phyloP scores from a whole-genome alignment of 2,888 invertebrate genomes.

The Portevinia maculata region DNA sequence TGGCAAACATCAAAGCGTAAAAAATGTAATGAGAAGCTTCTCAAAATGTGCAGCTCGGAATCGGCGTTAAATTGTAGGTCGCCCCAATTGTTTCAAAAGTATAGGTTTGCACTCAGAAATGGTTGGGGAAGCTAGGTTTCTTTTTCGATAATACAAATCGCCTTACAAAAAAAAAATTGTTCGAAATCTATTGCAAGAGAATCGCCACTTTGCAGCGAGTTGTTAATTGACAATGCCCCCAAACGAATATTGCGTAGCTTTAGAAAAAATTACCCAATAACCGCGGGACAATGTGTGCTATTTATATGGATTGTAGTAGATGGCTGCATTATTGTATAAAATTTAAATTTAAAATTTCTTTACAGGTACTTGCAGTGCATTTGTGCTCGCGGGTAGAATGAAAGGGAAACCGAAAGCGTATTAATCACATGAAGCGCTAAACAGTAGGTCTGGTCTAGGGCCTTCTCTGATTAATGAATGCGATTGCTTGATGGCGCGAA shows the following conservation, averaged over 20 bases:
- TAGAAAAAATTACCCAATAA: slow-evolving; percentile 17
- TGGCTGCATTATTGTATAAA: background rate
- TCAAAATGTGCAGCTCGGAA: too few relatives aligned
- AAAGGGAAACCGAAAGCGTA: slow-evolving; percentile 17
- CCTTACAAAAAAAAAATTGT: too few relatives aligned
- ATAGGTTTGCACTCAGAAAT: too few relatives aligned
- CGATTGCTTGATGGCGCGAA: slow-evolving; percentile 23
- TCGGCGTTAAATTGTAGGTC: too few relatives aligned
- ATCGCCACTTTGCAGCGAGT: slow-evolving; percentile 3
- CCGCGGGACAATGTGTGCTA: background rate
- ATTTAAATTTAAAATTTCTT: slow-evolving; percentile 32
- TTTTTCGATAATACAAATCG: too few relatives aligned
- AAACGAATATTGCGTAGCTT: slow-evolving; percentile 31
- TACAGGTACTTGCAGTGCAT: slow-evolving; percentile 8
- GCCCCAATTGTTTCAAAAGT: too few relatives aligned
- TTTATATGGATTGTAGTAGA: background rate
- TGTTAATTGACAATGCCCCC: slow-evolving; percentile 36
- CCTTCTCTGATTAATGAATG: slow-evolving; percentile 9
- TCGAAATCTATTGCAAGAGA: background rate
- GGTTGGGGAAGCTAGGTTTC: too few relatives aligned
- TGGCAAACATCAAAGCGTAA: too few relatives aligned
- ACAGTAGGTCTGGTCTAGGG: slow-evolving; percentile 9
- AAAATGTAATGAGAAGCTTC: too few relatives aligned
- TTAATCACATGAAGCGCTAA: background rate
- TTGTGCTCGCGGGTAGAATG: slow-evolving; percentile 14